Conservation (phyloP, 2,888 invertebrate species). For the Drosophila neutralis region DNA sequence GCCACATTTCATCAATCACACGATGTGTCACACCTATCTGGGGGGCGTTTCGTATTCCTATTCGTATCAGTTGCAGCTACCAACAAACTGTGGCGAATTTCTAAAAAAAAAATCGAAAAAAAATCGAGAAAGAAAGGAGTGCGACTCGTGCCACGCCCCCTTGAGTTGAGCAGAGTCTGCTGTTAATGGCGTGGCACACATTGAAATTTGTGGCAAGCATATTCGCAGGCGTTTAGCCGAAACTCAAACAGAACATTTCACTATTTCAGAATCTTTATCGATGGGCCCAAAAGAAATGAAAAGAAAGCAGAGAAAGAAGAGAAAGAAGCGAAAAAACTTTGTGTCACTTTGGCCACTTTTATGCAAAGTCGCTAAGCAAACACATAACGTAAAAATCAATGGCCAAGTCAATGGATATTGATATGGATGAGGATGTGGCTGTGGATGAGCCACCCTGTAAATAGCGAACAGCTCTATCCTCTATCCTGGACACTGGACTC, state of each 20-base stretch:
- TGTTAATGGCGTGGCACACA: conserved; percentile 54
- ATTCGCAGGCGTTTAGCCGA: conserved; percentile 47
- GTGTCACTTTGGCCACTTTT: conserved; percentile 62
- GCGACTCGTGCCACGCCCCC: conserved; percentile 61
- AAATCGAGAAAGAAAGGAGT: conserved; percentile 59
- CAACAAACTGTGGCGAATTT: conserved; percentile 59
- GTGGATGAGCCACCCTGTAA: conserved; percentile 47
- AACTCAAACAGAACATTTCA: conserved; percentile 45
- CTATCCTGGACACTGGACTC: conserved; percentile 4
- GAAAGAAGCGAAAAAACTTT: conserved; percentile 16
- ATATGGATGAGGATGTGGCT: background rate
- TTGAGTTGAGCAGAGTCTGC: conserved; percentile 43
- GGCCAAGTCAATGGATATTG: conserved; percentile 27
- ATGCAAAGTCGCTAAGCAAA: conserved; percentile 74
- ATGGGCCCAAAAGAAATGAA: conserved; percentile 2
- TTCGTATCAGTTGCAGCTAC: conserved; percentile 49
- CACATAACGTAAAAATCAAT: conserved; percentile 70
- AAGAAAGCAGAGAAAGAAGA: background rate
- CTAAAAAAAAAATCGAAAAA: conserved; percentile 23
- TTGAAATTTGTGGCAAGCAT: conserved; percentile 58
- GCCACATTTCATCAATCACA: conserved; percentile 82
- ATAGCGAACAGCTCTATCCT: conserved; percentile 17
- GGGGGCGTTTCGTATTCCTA: conserved; percentile 27
- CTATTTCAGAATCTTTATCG: conserved; percentile 32
- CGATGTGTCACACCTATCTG: conserved; percentile 82